phyloP scores from a whole-genome alignment of 2,113 vertebrate genomes.

The Coregonus clupeaformis region DNA sequence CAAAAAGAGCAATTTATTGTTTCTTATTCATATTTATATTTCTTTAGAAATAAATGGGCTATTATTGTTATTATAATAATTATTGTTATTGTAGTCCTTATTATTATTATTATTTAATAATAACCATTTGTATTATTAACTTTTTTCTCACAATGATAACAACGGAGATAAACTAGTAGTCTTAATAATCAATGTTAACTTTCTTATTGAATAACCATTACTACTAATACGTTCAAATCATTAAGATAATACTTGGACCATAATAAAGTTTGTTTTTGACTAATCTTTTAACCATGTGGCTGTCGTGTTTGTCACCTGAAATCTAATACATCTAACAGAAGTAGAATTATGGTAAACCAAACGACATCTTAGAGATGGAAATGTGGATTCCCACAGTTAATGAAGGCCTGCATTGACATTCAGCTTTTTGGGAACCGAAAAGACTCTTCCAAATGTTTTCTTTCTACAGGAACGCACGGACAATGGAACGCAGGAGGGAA shows the following conservation, averaged over 20 bases:
- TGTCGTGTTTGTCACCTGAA: neutral
- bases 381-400: neutral
- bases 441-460: conserved; percentile 50
- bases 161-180: neutral
- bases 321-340: neutral
- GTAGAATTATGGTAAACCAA: neutral
- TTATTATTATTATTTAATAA: conserved; percentile 5
- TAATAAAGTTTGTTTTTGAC: neutral
- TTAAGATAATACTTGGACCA: neutral
- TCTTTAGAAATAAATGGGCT: neutral
- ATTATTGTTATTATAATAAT: conserved; percentile 1
- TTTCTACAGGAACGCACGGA: conserved; percentile 29
- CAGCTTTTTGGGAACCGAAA: conserved; percentile 35
- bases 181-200: neutral
- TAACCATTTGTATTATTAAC: neutral
- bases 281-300: neutral
- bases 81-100: neutral
- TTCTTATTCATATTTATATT: neutral
- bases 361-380: neutral
- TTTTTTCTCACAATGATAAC: neutral
- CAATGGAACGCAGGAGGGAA: conserved; percentile 45
- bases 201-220: conserved; percentile 12
- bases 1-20: neutral
- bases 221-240: neutral
- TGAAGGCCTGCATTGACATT: conserved; percentile 23